Evolutionary conservation across 2,888 invertebrate species (phyloP), one percentile per base, ranked within the genome.

Genomic region (Sclerodermus sp.): DNA sequence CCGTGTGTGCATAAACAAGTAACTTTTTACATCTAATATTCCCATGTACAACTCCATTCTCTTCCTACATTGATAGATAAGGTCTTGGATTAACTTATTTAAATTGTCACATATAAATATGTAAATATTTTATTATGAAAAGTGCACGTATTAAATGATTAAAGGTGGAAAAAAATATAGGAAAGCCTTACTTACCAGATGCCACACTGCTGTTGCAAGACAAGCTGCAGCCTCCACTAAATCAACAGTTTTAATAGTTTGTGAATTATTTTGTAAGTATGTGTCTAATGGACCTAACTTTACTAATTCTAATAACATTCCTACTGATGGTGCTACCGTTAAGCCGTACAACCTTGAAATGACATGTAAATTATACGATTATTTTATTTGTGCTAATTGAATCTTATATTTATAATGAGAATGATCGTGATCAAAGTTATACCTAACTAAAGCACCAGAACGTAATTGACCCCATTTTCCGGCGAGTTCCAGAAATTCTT

Each of bases 121-220:
- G n/a, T n/a, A n/a, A n/a, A 47, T 47, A 41, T 31, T 31, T 12
- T 29, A 6, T 30, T 18, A 30, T 12, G 15, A 10, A 39, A 15
- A 32, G 14, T 12, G 9, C 10, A 31, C 15, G 23, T 9, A 38
- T 10, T 8, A 3, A 12, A 12, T 31, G n/a, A n/a, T n/a, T n/a
- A n/a, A n/a, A n/a, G n/a, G n/a, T 13, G 37, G 37, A 37, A 37
- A 47, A 43, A 34, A 6, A 36, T 41, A 37, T 17, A 13, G 4
- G 4, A 12, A 34, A 34, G 13, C 4, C 3, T 34, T 34, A 75
- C 74, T 78, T 78, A 90, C 90, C 79, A 95, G 80, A 79, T 93
- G 91, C 87, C 91, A 93, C 18, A 95, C 80, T 9, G 93, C 94
- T 29, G 90, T 87, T 1, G 93, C 92, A 45, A 95, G 76, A 46